These are phyloP conservation scores for Alcedo quadribrachys DNA, from an alignment of 2,797 vertebrate species.

Conservation along the genomic window DNA sequence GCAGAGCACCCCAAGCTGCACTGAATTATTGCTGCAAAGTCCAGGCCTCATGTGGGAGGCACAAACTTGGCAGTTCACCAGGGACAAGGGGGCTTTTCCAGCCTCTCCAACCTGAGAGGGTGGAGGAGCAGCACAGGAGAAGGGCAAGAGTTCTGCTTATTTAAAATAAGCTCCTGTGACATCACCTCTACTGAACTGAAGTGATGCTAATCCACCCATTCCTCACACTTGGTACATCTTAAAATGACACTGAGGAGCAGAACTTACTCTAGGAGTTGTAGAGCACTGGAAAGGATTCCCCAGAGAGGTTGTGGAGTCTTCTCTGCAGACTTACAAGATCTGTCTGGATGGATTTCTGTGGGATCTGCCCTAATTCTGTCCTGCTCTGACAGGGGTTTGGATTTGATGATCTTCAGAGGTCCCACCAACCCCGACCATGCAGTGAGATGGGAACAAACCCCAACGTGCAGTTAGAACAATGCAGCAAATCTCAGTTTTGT, in stretches of 20 bases:
- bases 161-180: neutral
- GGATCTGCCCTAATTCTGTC: no score
- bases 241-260: neutral
- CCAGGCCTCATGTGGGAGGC: neutral
- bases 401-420: no score
- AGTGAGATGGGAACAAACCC: neutral
- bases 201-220: rapidly evolving
- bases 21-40: neutral
- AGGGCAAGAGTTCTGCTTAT: neutral
- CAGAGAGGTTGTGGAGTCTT: no score
- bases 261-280: no score
- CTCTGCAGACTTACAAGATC: no score
- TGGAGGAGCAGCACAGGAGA: neutral
- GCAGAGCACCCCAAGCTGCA: neutral
- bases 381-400: no score
- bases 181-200: neutral
- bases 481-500: neutral
- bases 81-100: neutral
- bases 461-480: rapidly evolving
- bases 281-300: no score
- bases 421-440: no score
- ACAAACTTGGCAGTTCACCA: rapidly evolving
- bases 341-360: no score
- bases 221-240: neutral
- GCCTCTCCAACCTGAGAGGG: neutral